Evolutionary conservation across 1,140 invertebrate species (phyloP).

Genomic region (Himalopsyche phryganea): DNA sequence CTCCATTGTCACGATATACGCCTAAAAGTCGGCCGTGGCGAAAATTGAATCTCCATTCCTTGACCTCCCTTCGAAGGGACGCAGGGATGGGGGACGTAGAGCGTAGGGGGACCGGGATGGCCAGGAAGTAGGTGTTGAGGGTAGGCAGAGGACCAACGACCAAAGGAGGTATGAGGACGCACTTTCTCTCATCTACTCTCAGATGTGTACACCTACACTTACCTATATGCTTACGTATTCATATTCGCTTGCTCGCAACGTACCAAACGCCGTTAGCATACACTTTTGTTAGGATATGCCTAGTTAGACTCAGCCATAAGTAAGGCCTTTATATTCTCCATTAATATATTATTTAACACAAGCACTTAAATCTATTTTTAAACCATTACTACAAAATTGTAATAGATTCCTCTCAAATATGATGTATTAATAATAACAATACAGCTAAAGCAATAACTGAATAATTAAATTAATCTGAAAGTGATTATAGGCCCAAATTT

Average conservation of each 20-base stretch:
- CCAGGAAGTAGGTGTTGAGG: slow-evolving; percentile 1
- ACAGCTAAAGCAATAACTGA: no score
- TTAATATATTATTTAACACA: no score
- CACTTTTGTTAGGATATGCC: neutral
- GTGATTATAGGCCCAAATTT: no score
- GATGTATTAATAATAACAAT: no score
- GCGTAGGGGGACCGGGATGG: slow-evolving; percentile 7
- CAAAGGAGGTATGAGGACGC: neutral
- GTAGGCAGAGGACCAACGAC: neutral
- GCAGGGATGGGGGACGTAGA: neutral
- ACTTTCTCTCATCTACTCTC: slow-evolving; percentile 3
- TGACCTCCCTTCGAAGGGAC: slow-evolving; percentile 10
- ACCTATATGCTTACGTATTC: slow-evolving; percentile 29
- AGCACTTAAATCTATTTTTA: no score
- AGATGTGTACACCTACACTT: slow-evolving; percentile 25
- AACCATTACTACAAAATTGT: no score
- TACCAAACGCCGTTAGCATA: neutral
- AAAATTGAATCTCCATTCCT: slow-evolving; percentile 27
- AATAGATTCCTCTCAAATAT: no score
- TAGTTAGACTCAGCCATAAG: no score
- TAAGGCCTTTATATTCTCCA: no score
- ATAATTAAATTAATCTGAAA: no score
- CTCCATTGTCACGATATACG: no score
- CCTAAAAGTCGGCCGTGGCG: neutral
- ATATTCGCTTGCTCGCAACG: slow-evolving; percentile 26